These are phyloP conservation scores for Blennius ocellaris DNA, from an alignment of 2,113 vertebrate species.

Conservation along the genomic window DNA sequence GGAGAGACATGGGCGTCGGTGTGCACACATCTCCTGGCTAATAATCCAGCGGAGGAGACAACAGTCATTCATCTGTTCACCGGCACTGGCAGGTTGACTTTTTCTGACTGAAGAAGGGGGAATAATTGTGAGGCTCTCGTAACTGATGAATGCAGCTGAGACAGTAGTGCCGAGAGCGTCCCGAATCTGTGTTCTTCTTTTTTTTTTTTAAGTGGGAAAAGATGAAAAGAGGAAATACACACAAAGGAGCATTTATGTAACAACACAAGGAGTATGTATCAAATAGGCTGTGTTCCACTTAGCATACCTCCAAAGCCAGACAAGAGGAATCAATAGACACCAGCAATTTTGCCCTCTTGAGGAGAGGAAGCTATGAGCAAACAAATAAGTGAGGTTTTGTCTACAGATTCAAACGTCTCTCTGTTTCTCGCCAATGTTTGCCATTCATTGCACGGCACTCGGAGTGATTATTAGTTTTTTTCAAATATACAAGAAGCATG, in stretches of 20 bases:
- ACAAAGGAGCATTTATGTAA: conserved; percentile 73
- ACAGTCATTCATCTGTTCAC: conserved; percentile 72
- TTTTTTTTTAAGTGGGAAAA: conserved; percentile 32
- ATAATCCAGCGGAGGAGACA: conserved; percentile 74
- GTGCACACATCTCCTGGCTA: conserved; percentile 67
- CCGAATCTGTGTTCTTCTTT: conserved; percentile 6
- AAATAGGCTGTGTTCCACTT: conserved; percentile 72
- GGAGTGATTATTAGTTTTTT: conserved; percentile 18
- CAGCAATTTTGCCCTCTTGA: conserved; percentile 60
- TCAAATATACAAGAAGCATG: neutral
- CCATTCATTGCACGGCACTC: conserved; percentile 12
- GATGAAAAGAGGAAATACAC: conserved; percentile 67
- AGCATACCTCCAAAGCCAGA: conserved; percentile 49
- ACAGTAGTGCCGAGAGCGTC: conserved; percentile 54
- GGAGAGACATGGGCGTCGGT: conserved; percentile 19
- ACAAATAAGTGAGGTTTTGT: conserved; percentile 48
- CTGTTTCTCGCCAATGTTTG: conserved; percentile 3
- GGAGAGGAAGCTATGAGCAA: conserved; percentile 50
- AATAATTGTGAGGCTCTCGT: conserved; percentile 75
- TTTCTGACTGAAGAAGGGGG: conserved; percentile 66
- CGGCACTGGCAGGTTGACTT: conserved; percentile 70
- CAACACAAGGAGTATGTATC: conserved; percentile 70
- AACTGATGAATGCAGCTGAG: conserved; percentile 69
- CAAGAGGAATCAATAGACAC: conserved; percentile 52
- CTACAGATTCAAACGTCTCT: conserved; percentile 35